Conservation (phyloP, 1,140 invertebrate genomes). For the Stegodyphus dumicola region DNA sequence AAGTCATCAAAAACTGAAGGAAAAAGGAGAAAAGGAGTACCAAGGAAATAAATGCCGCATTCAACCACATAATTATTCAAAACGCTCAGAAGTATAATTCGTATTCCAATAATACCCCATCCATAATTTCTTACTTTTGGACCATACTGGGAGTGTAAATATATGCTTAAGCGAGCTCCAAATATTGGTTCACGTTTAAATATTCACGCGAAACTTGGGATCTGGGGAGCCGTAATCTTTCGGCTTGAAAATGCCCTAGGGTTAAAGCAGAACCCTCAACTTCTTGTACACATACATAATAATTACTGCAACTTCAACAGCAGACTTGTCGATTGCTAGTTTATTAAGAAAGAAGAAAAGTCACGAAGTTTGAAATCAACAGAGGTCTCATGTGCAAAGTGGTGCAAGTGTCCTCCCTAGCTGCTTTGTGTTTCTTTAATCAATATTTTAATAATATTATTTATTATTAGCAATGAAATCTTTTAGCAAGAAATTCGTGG, state of each 20-base stretch:
- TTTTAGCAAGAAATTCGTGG: too few relatives aligned
- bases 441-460: too few relatives aligned
- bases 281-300: conserved; percentile 25
- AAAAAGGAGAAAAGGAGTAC: too few relatives aligned
- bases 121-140: conserved; percentile 23
- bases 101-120: conserved; percentile 44
- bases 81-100: conserved; percentile 35
- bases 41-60: too few relatives aligned
- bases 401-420: too few relatives aligned
- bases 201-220: conserved; percentile 9
- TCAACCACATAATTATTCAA: conserved; percentile 29
- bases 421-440: too few relatives aligned
- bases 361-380: too few relatives aligned
- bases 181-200: conserved; percentile 19
- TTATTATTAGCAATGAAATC: too few relatives aligned
- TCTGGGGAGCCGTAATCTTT: conserved; percentile 25
- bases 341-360: too few relatives aligned
- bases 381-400: too few relatives aligned
- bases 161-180: conserved; percentile 11
- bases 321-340: too few relatives aligned
- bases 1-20: too few relatives aligned
- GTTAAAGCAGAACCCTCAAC: conserved; percentile 8
- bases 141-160: background rate
- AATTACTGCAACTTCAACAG: conserved; percentile 1
- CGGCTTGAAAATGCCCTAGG: background rate